Evolutionary conservation across 2,888 invertebrate species (phyloP).

Genomic region (Camptogramma bilineatum): DNA sequence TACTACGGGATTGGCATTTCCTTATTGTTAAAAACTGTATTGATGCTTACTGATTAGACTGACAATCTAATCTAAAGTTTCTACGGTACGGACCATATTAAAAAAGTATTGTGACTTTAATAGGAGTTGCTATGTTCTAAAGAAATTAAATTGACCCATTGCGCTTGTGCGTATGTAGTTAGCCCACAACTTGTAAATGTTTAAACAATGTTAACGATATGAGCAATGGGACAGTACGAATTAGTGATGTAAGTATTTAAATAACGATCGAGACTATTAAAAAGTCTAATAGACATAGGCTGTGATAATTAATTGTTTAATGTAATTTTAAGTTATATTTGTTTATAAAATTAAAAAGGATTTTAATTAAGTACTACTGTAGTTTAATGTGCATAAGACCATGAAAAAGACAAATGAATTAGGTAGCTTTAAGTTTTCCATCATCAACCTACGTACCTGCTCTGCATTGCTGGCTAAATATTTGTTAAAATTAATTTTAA

Average conservation of each 20-base stretch:
- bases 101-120: background rate
- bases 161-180: background rate
- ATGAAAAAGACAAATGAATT: too few species aligned
- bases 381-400: too few species aligned
- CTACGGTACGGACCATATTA: background rate
- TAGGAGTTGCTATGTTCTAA: background rate
- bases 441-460: too few species aligned
- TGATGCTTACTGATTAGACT: too few species aligned
- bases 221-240: background rate
- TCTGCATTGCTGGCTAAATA: too few species aligned
- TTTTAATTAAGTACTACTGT: background rate
- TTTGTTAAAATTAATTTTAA: too few species aligned
- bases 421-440: too few species aligned
- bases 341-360: constrained; percentile 8
- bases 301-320: constrained; percentile 62
- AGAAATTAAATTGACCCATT: background rate
- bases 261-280: constrained; percentile 36
- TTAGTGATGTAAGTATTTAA: background rate
- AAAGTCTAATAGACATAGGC: constrained; percentile 59
- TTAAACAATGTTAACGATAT: background rate
- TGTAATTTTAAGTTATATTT: constrained; percentile 24
- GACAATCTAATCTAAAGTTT: background rate
- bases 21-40: too few species aligned
- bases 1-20: background rate
- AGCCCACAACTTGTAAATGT: background rate